Evolutionary conservation across 1,140 invertebrate species (phyloP).

Genomic region (Steinernema feltiae): DNA sequence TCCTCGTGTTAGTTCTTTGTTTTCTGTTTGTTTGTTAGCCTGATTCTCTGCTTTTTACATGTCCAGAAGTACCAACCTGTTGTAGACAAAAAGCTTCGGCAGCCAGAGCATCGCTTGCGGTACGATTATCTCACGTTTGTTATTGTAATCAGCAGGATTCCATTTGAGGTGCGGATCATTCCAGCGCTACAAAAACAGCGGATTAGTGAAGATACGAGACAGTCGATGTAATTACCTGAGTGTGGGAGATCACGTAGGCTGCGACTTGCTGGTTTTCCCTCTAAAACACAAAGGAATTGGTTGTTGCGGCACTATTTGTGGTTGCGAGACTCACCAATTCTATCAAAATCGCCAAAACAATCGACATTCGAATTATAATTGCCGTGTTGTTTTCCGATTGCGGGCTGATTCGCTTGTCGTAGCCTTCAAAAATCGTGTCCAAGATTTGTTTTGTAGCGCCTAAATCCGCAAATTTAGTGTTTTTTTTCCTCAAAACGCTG

Average conservation of each 20-base stretch:
- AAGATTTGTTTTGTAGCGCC: constrained; percentile 23
- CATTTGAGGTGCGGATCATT: constrained; percentile 38
- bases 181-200: constrained; percentile 33
- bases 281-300: constrained; percentile 29
- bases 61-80: constrained; percentile 20
- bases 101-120: constrained; percentile 42
- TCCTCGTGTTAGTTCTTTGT: too few species aligned
- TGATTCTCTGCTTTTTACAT: too few species aligned
- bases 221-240: constrained; percentile 17
- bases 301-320: background rate
- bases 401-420: constrained; percentile 47
- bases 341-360: constrained; percentile 50
- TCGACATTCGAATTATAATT: constrained; percentile 43
- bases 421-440: constrained; percentile 31
- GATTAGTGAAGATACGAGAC: background rate
- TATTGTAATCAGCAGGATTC: constrained; percentile 33
- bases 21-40: background rate
- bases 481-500: background rate
- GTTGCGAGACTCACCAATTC: constrained; percentile 31
- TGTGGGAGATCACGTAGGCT: constrained; percentile 45
- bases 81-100: constrained; percentile 48
- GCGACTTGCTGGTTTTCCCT: constrained; percentile 45
- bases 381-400: constrained; percentile 39
- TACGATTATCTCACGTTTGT: constrained; percentile 39
- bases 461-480: background rate